Evolutionary conservation across 2,113 vertebrate species (phyloP).

Genomic region (Oncorhynchus kisutch): DNA sequence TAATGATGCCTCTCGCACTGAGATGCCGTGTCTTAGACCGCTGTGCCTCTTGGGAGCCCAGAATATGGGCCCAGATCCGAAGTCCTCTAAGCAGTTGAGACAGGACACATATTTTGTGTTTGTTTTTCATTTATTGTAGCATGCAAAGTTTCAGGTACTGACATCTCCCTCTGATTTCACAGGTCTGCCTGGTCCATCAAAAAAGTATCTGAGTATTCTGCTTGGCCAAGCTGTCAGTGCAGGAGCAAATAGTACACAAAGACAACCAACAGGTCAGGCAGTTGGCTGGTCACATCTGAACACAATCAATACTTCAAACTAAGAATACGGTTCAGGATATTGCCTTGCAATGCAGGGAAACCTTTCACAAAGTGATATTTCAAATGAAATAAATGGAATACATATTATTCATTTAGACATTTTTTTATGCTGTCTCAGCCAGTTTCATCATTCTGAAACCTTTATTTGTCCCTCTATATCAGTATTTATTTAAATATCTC

Average conservation of each 20-base stretch:
- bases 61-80: too few relatives aligned
- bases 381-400: slow-evolving; percentile 92
- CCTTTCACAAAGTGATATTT: slow-evolving; percentile 85
- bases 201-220: slow-evolving; percentile 73
- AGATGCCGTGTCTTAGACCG: too few relatives aligned
- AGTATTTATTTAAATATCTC: slow-evolving; percentile 79
- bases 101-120: slow-evolving; percentile 25
- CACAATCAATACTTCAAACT: not conserved
- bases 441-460: slow-evolving; percentile 81
- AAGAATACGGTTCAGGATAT: not conserved
- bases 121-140: slow-evolving; percentile 85
- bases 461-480: slow-evolving; percentile 79
- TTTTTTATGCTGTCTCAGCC: slow-evolving; percentile 85
- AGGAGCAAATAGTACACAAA: slow-evolving; percentile 68
- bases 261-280: slow-evolving; percentile 46
- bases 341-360: slow-evolving; percentile 79
- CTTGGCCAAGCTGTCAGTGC: slow-evolving; percentile 80
- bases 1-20: too few relatives aligned
- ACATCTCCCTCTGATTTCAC: slow-evolving; percentile 70
- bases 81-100: not conserved
- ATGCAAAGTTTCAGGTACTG: slow-evolving; percentile 90
- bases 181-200: slow-evolving; percentile 75
- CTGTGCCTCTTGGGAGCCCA: too few relatives aligned
- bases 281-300: not conserved
- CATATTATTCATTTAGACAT: slow-evolving; percentile 88